A percentile compares a stretch with the other conserved stretches of the same genome.
Evolutionary conservation across 2,113 vertebrate genomes (phyloP).

Genomic region (Hydrolagus affinis): DNA sequence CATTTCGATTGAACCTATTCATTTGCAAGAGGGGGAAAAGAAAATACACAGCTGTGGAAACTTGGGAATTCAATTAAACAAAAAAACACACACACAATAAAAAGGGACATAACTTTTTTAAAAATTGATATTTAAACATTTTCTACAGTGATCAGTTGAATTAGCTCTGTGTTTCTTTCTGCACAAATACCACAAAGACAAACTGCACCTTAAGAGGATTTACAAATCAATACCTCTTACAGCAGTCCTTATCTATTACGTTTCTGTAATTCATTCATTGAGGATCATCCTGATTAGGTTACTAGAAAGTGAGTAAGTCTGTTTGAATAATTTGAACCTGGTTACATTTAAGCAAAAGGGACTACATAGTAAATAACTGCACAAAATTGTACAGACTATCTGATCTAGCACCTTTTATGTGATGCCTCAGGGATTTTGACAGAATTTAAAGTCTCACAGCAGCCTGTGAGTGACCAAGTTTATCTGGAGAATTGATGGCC

Average conservation of each 20-base stretch:
- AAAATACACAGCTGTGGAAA: not conserved
- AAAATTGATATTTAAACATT: not conserved
- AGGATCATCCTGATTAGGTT: not conserved
- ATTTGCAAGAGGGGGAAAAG: not conserved
- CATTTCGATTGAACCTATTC: constrained; percentile 86
- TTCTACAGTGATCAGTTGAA: not conserved
- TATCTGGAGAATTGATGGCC: too few relatives aligned
- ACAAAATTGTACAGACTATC: too few relatives aligned
- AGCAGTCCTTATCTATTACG: not conserved
- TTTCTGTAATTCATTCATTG: not conserved
- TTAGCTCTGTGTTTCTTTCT: not conserved
- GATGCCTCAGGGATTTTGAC: too few relatives aligned
- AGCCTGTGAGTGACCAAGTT: too few relatives aligned
- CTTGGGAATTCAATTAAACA: not conserved
- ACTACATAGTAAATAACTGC: too few relatives aligned
- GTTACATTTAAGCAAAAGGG: too few relatives aligned
- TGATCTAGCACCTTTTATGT: too few relatives aligned
- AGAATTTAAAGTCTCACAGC: too few relatives aligned
- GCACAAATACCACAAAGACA: not conserved
- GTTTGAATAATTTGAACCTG: not conserved
- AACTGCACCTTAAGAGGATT: not conserved
- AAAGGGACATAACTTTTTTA: too few relatives aligned
- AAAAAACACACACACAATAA: too few relatives aligned
- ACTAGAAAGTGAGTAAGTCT: not conserved
- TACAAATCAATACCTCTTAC: not conserved